Evolutionary conservation across 2,797 vertebrate genomes (phyloP), one percentile per base, ranked within the genome.

Genomic region (Cephalopachus bancanus): DNA sequence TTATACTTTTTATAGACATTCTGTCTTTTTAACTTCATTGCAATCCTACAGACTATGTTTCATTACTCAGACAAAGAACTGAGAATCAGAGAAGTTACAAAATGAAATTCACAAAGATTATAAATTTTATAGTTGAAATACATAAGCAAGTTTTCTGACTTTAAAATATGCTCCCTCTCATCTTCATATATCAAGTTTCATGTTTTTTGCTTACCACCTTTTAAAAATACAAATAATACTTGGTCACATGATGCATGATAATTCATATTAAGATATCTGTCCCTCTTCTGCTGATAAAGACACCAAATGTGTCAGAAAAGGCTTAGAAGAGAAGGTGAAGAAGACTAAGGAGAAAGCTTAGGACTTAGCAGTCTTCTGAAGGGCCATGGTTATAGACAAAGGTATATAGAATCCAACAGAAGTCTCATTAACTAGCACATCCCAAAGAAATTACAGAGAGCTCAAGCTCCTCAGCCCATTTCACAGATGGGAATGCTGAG

Each of bases 51-150:
- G 37, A 69, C 9, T 53, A 88, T 5, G 12, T 72, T 90, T 89
- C 74, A 30, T 69, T 94, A 64, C 53, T 69, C 15, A 85, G 26
- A 65, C 67, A 60, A 87, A 55, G 10, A 67, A 60, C 24, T 67
- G 49, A 93, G 37, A 85, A 30, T 55, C 16, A 84, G 49, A 83
- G 28, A 86, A 93, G 3, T 59, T 85, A 14, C 91, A 79, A 71
- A 69, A 51, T 65, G 44, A 86, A 91, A 89, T 60, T 72, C 17
- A 74, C 9, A 30, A 24, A 30, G 37, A 51, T 65, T 76, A 93
- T 89, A 84, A 22, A 83, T 60, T 81, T 75, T 26, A 49, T 17
- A 16, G 10, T 33, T 64, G 4, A 59, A 87, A 95, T 57, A 64
- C 2, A 71, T n/a, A 44, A 69, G 20, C 12, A 80, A 24, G 2